Conservation (phyloP, 2,113 vertebrate genomes). For the Xiphophorus couchianus region DNA sequence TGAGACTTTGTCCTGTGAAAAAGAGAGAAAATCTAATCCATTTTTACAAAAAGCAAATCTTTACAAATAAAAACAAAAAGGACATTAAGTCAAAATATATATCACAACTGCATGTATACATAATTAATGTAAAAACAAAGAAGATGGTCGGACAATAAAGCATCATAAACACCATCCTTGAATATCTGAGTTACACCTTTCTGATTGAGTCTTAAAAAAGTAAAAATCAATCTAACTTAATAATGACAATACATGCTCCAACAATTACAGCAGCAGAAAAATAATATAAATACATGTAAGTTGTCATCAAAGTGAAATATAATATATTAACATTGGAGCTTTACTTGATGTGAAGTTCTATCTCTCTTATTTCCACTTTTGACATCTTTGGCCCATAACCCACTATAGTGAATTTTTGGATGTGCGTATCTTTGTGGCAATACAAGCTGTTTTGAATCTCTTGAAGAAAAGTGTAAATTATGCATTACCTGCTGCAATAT, state of each 20-base stretch:
- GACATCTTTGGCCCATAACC: neutral
- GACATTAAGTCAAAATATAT: neutral
- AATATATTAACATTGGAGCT: neutral
- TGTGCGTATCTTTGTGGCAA: neutral
- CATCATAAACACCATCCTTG: neutral
- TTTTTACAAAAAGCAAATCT: neutral
- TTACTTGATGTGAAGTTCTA: too few species aligned
- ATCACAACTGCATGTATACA: neutral
- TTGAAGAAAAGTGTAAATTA: neutral
- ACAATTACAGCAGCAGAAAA: neutral
- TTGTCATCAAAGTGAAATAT: neutral
- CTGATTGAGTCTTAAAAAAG: too few species aligned
- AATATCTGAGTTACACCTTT: too few species aligned
- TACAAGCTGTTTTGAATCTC: neutral
- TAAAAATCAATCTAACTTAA: too few species aligned
- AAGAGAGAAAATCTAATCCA: neutral
- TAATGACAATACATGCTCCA: too few species aligned
- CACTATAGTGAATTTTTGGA: neutral
- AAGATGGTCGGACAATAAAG: neutral
- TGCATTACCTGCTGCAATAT: neutral
- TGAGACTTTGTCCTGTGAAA: neutral
- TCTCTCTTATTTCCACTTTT: neutral
- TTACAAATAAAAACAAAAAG: neutral
- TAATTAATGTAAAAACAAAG: too few species aligned
- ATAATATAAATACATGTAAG: too few species aligned